Evolutionary conservation across 1,140 invertebrate genomes (phyloP).

Genomic region (Tetramorium simillimum): DNA sequence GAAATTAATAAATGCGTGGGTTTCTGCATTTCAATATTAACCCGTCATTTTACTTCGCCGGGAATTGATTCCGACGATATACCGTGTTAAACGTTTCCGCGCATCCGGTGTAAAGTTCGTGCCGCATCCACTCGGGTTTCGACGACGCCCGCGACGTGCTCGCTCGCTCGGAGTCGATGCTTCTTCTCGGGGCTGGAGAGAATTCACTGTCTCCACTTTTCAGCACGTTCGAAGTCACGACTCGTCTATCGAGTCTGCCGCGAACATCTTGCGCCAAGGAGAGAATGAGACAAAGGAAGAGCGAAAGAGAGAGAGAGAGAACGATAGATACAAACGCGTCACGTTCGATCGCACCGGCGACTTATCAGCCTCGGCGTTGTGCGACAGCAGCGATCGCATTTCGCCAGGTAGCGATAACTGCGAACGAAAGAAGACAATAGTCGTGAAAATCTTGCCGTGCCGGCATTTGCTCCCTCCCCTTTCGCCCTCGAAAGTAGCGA

Average conservation of each 20-base stretch:
- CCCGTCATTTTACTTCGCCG: slow-evolving; percentile 5
- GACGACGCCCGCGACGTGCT: slow-evolving; percentile 32
- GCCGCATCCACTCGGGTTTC: slow-evolving; percentile 32
- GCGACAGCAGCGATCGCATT: slow-evolving; percentile 45
- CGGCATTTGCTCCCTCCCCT: not conserved
- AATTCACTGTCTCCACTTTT: slow-evolving; percentile 57
- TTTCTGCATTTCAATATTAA: slow-evolving; percentile 15
- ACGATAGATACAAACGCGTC: slow-evolving; percentile 39
- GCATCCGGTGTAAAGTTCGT: slow-evolving; percentile 52
- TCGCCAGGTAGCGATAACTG: slow-evolving; percentile 52
- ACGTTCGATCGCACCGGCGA: slow-evolving; percentile 47
- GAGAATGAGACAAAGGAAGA: not conserved
- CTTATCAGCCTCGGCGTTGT: slow-evolving; percentile 42
- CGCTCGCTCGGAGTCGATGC: slow-evolving; percentile 15
- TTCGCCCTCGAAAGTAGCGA: not conserved
- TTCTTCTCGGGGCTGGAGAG: slow-evolving; percentile 1
- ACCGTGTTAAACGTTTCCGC: slow-evolving; percentile 41
- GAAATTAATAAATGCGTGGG: not conserved
- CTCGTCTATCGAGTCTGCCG: slow-evolving; percentile 47
- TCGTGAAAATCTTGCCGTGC: slow-evolving; percentile 10
- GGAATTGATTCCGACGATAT: slow-evolving; percentile 41
- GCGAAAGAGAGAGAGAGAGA: not conserved
- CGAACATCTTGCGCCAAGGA: slow-evolving; percentile 27
- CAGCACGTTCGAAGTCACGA: slow-evolving; percentile 46
- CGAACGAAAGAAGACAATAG: slow-evolving; percentile 45